Evolutionary conservation across 2,113 vertebrate species (phyloP).

Genomic region (Podilymbus podiceps): DNA sequence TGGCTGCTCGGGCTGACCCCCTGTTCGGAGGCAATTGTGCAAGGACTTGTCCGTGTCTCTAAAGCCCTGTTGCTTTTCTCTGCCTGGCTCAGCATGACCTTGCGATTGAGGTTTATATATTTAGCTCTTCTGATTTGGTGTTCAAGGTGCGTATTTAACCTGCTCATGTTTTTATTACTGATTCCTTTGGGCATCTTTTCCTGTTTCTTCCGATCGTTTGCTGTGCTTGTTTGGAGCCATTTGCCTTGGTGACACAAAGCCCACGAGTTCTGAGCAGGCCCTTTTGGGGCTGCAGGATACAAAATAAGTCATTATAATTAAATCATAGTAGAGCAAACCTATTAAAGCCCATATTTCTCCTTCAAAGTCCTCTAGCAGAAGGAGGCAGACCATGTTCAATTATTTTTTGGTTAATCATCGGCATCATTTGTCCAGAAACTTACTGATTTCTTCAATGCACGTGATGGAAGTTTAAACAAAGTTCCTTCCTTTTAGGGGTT

Average conservation of each 20-base stretch:
- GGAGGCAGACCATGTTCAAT: neutral
- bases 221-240: neutral
- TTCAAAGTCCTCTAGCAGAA: neutral
- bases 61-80: neutral
- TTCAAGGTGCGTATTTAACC: neutral
- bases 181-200: neutral
- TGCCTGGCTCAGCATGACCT: neutral
- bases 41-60: neutral
- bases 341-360: neutral
- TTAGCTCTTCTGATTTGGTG: neutral
- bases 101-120: neutral
- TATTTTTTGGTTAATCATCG: neutral
- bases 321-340: neutral
- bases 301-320: neutral
- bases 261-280: neutral
- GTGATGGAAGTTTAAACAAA: neutral
- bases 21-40: neutral
- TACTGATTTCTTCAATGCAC: neutral
- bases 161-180: neutral
- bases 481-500: neutral
- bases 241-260: neutral
- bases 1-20: neutral
- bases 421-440: neutral
- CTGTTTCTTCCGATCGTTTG: fast-evolving
- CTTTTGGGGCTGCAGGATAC: neutral